Evolutionary conservation across 1,140 invertebrate genomes (phyloP).

Genomic region (Acyrthosiphon pisum): DNA sequence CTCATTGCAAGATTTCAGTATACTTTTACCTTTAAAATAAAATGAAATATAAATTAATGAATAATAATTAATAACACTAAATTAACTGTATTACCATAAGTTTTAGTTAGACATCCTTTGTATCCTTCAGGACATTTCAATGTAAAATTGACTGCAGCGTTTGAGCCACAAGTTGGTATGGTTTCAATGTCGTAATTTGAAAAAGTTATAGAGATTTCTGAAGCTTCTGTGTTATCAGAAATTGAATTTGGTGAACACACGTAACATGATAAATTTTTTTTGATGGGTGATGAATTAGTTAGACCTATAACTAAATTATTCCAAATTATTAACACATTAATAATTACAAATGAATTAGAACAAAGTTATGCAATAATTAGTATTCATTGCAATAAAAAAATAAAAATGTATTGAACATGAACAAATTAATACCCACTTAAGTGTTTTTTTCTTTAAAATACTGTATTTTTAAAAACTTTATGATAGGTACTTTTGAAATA

Average conservation of each 20-base stretch:
- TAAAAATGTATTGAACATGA: neutral
- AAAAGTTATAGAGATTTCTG: constrained; percentile 18
- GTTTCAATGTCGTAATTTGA: neutral
- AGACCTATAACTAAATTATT: constrained; percentile 16
- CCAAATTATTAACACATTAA: neutral
- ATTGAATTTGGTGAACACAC: constrained; percentile 16
- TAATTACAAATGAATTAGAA: neutral
- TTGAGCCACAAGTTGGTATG: constrained; percentile 49
- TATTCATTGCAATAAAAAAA: neutral
- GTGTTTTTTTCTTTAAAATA: neutral
- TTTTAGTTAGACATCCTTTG: constrained; percentile 60
- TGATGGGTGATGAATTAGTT: neutral
- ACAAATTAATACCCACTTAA: neutral
- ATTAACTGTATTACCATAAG: constrained; percentile 58
- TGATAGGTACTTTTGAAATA: neutral
- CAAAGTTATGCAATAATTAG: neutral
- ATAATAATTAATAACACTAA: neutral
- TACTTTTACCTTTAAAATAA: constrained; percentile 28
- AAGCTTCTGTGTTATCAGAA: constrained; percentile 24
- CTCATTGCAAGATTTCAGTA: constrained; percentile 21
- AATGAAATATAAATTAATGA: neutral
- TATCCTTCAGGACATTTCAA: constrained; percentile 59
- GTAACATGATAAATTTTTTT: constrained; percentile 34
- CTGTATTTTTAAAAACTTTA: neutral
- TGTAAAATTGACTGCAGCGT: constrained; percentile 24